Base-by-base conservation (phyloP, 1,140 invertebrate species). In the Drosophila repletoides region DNA sequence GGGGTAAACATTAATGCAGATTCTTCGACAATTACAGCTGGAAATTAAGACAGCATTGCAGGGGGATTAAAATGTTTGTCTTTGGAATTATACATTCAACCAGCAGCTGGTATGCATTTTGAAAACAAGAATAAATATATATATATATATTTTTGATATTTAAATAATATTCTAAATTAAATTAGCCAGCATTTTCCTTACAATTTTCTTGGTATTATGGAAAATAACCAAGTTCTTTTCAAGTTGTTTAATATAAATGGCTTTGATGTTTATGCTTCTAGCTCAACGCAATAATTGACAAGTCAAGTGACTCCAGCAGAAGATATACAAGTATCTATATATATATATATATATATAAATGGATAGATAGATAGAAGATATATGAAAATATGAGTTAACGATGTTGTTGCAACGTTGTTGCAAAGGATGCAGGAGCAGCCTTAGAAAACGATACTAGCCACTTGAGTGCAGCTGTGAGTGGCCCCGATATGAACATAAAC, bases 401-500 rank as follows among this genome's bases (percentile, higher is more conserved):
- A 80, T 53, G 72, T 72, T 81, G 41, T 33, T 40, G 53, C 34
- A n/a, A n/a, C n/a, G n/a, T n/a, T n/a, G 29, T 46, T 33, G 59
- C 28, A 70, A 68, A 61, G 41, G 40, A 60, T 31, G 29, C 33
- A 43, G 31, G 15, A 29, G 19, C 10, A 46, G 55, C 53, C 60
- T 73, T 60, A 70, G 79, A 64, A 73, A 73, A 55, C 56, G 79
- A 83, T 84, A 77, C 72, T 22, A 28, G 28, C 14, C 34, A 49
- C 73, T 77, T 31, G 64, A 74, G 60, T 46, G 52, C 21, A 53
- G 41, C 28, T 36, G 10, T 58, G 64, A 73, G 77, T 63, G 79
- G 63, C 69, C 46, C 36, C 29, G 43, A 63, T 59, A 67, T 68
- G 55, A 60, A 51, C 34, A 28, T 28, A 59, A 48, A 38, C 22